These are phyloP conservation scores for Neoaliturus tenellus DNA, from an alignment of 2,888 invertebrate genomes.

Conservation along the genomic window DNA sequence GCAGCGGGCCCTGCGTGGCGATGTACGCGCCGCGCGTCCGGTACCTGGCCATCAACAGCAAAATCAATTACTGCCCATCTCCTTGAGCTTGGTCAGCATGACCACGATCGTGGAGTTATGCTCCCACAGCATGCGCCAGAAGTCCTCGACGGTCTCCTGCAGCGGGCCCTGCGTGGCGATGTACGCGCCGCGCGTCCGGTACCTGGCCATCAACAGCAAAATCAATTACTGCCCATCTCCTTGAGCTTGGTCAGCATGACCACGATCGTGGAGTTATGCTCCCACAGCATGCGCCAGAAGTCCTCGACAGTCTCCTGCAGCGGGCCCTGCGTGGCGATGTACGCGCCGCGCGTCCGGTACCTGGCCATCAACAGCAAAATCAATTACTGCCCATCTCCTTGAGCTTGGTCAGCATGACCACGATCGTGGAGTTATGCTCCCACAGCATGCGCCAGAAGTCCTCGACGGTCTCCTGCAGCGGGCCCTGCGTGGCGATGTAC, in stretches of 20 bases:
- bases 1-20: slow-evolving; percentile 98
- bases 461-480: slow-evolving; percentile 96
- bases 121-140: slow-evolving; percentile 99
- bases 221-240: slow-evolving; percentile 99
- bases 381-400: slow-evolving; percentile 99
- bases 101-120: slow-evolving; percentile 99
- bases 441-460: slow-evolving; percentile 99
- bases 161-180: slow-evolving; percentile 99
- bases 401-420: slow-evolving; percentile 98
- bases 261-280: slow-evolving; percentile 99
- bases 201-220: slow-evolving; percentile 99
- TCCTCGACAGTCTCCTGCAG: slow-evolving; percentile 97
- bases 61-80: slow-evolving; percentile 99
- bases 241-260: slow-evolving; percentile 99
- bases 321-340: slow-evolving; percentile 99
- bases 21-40: slow-evolving; percentile 90
- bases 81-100: slow-evolving; percentile 98
- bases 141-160: slow-evolving; percentile 97
- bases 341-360: slow-evolving; percentile 87
- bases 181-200: slow-evolving; percentile 88
- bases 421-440: slow-evolving; percentile 99
- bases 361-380: slow-evolving; percentile 99
- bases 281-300: slow-evolving; percentile 99
- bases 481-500: slow-evolving; percentile 99
- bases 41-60: slow-evolving; percentile 98